Conservation (phyloP, 2,113 vertebrate species). For the Halcyon malimbica region DNA sequence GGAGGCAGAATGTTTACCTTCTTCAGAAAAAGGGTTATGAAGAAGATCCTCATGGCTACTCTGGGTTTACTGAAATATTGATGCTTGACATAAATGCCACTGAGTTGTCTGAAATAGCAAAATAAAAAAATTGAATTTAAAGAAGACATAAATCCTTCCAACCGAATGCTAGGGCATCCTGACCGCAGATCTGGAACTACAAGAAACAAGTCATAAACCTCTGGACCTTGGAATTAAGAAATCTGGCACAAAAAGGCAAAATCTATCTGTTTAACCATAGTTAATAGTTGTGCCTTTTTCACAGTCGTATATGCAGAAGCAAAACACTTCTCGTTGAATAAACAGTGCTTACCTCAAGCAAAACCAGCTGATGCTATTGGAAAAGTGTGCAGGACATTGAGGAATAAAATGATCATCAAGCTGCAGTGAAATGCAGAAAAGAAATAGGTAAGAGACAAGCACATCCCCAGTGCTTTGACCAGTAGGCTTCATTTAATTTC, state of each 20-base stretch:
- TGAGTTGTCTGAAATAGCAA: conserved; percentile 33
- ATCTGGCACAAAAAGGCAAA: conserved; percentile 57
- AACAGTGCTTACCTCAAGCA: not conserved
- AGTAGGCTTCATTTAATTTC: not conserved
- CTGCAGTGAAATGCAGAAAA: not conserved
- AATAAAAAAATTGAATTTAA: conserved; percentile 63
- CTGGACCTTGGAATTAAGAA: conserved; percentile 60
- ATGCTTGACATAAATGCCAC: not conserved
- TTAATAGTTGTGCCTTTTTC: not conserved
- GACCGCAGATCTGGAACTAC: conserved; percentile 69
- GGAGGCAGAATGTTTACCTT: not conserved
- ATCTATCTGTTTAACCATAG: not conserved
- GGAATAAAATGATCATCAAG: fast-evolving
- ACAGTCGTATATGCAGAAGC: not conserved
- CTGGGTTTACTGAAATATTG: not conserved
- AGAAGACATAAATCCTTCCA: conserved; percentile 60
- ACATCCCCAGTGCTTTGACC: not conserved
- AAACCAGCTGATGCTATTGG: not conserved
- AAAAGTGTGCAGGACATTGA: not conserved
- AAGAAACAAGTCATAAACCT: conserved; percentile 77
- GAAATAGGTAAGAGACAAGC: not conserved
- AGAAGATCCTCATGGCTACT: not conserved
- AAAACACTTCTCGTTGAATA: not conserved
- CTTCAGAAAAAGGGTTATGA: not conserved
- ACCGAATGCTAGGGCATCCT: conserved; percentile 66